phyloP scores from a whole-genome alignment of 2,113 vertebrate species.

The Phainopepla nitens region DNA sequence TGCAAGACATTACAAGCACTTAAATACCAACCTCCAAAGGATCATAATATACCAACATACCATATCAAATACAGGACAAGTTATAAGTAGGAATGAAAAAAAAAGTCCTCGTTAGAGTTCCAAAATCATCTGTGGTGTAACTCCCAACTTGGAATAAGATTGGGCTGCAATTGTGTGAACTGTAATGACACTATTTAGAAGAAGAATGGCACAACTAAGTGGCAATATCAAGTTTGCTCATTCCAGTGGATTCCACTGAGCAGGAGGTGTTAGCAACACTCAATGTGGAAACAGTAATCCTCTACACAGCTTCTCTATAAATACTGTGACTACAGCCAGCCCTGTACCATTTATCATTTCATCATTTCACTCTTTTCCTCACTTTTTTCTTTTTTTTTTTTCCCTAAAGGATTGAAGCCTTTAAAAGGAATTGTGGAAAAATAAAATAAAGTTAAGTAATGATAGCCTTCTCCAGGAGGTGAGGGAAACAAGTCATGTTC shows the following conservation, averaged over 20 bases:
- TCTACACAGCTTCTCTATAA: not conserved
- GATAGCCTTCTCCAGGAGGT: not conserved
- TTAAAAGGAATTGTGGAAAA: not conserved
- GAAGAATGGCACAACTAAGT: not conserved
- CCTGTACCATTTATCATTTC: fast-evolving
- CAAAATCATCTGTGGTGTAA: not conserved
- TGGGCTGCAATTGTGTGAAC: not conserved
- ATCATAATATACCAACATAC: too few species aligned
- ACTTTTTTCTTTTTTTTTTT: not conserved
- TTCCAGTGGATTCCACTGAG: not conserved
- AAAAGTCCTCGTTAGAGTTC: not conserved
- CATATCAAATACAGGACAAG: not conserved
- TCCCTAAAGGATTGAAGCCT: not conserved
- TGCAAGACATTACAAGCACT: not conserved
- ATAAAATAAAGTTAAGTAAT: not conserved
- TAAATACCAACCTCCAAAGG: not conserved
- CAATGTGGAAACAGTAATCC: not conserved
- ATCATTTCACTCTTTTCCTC: not conserved
- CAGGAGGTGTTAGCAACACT: not conserved
- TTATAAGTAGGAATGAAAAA: not conserved
- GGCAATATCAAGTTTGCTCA: not conserved
- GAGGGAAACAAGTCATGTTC: not conserved
- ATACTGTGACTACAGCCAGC: not conserved
- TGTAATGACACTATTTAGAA: not conserved
- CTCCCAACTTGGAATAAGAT: not conserved